A percentile compares a stretch with the other conserved stretches of the same genome.
Evolutionary conservation across 2,888 invertebrate genomes (phyloP).

Genomic region (Germaria angustata): DNA sequence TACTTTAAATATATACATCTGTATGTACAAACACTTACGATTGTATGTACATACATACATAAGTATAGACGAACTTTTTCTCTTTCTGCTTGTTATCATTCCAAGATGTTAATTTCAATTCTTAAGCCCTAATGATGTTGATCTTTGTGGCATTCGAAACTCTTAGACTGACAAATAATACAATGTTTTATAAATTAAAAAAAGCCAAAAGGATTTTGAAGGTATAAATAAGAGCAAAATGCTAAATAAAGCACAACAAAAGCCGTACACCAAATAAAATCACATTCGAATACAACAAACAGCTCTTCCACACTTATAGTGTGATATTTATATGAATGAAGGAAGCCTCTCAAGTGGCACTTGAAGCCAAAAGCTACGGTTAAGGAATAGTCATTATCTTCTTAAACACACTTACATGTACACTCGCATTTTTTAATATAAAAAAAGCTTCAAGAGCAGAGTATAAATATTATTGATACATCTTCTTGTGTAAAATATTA

Average conservation of each 20-base stretch:
- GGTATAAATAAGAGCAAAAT: slow-evolving; percentile 41
- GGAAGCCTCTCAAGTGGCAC: slow-evolving; percentile 59
- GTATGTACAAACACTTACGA: too few species aligned
- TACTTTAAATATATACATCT: neutral
- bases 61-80: neutral
- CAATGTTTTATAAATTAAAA: slow-evolving; percentile 34
- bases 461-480: slow-evolving; percentile 44
- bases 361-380: slow-evolving; percentile 41
- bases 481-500: slow-evolving; percentile 37
- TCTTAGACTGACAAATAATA: slow-evolving; percentile 42
- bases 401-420: slow-evolving; percentile 18
- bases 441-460: slow-evolving; percentile 1
- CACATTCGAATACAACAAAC: slow-evolving; percentile 32
- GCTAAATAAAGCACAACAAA: slow-evolving; percentile 24
- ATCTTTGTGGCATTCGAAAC: slow-evolving; percentile 53
- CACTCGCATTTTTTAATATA: neutral
- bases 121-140: slow-evolving; percentile 46
- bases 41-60: neutral
- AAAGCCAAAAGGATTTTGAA: slow-evolving; percentile 27
- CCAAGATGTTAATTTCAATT: slow-evolving; percentile 52
- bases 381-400: slow-evolving; percentile 53
- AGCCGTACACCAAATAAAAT: slow-evolving; percentile 24
- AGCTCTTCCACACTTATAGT: neutral
- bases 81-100: slow-evolving; percentile 14
- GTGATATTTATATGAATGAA: slow-evolving; percentile 23